Base-by-base conservation (phyloP, 2,888 invertebrate species). In the Morinoia aosen region DNA sequence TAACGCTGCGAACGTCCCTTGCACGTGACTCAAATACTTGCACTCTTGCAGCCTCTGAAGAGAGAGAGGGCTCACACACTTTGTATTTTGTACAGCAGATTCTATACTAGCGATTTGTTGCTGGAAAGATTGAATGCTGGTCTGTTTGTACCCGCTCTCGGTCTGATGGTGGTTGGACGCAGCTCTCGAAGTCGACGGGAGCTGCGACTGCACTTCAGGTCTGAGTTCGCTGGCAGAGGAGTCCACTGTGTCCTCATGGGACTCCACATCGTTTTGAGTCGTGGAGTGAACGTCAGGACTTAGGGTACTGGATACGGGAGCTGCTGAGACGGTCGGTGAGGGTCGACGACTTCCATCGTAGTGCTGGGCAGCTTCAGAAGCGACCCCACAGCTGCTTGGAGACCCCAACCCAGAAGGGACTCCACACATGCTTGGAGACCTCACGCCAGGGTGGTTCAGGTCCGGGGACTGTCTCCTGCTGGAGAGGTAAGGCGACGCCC, bases 391-490 rank as follows among this genome's bases (percentile, higher is more conserved):
- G 3, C 64, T 25, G 16, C 19, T 64, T 7, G 64, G 64, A 25
- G 25, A 40, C 58, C 64, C n/a, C 58, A 12, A 48, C 48, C 48
- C 48, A 25, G 64, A 33, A 64, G 64, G 4, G 7, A 33, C 33
- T 7, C 64, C 19, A 64, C 33, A 64, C 64, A 12, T 61, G 2
- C 39, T 12, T 14, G 91, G 76, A 39, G 91, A 61, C 25, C 93
- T 40, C 19, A 8, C 39, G 14, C 39, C 57, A 58, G 95, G 88
- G 76, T 95, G 64, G 56, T 95, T 94, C 57, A 95, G 94, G 12
- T 95, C 95, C 58, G 95, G 91, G 88, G 96, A 95, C 91, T 95
- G 95, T 1, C 56, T 12, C 33, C 12, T 58, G 39, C 39, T 58
- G 7, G 91, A 39, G 39, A 25, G 95, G 39, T 39, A 33, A 12